Base-by-base conservation (phyloP, 2,888 invertebrate species). In the Xestia xanthographa region DNA sequence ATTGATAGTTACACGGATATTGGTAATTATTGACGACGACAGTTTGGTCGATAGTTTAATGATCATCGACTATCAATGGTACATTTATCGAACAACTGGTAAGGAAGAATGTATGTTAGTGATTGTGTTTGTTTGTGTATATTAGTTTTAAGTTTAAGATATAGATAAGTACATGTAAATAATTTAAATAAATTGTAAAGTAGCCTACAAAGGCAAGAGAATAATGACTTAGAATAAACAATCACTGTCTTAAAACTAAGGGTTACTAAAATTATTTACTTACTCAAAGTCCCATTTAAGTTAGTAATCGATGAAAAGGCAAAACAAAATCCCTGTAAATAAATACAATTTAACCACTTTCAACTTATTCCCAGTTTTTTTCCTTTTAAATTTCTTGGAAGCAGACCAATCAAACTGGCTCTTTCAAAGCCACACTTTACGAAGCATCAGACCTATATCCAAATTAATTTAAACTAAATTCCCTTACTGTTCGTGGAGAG, bases 391-490 rank as follows among this genome's bases (percentile, higher is more conserved):
- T 63, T 77, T 75, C 77, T 78, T 50, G 4, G 26, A 65, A 82
- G 45, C 26, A 22, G 53, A 65, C 58, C 71, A 79, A 71, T 84
- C 79, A 67, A 58, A 53, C 0, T 8, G 66, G 60, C 38, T 68
- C 43, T 68, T 62, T 68, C 20, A 48, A 60, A 71, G 71, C 68
- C 85, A 38, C 50, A 53, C 53, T 83, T 72, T 62, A 56, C 43
- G 72, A 65, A 70, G 56, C 74, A 68, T 77, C 41, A 63, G 41
- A 63, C 81, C 65, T 79, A 68, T 77, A 80, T 71, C 67, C 66
- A 85, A 85, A 87, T 88, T 86, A 88, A 88, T 83, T 87, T 79
- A 75, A 83, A 81, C 80, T 80, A 84, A 86, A 86, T 75, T 76
- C 75, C 60, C 41, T 58, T 58, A 66, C 82, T 45, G 77, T 70